Conservation (phyloP, 2,888 invertebrate genomes). For the Apamea sordens region DNA sequence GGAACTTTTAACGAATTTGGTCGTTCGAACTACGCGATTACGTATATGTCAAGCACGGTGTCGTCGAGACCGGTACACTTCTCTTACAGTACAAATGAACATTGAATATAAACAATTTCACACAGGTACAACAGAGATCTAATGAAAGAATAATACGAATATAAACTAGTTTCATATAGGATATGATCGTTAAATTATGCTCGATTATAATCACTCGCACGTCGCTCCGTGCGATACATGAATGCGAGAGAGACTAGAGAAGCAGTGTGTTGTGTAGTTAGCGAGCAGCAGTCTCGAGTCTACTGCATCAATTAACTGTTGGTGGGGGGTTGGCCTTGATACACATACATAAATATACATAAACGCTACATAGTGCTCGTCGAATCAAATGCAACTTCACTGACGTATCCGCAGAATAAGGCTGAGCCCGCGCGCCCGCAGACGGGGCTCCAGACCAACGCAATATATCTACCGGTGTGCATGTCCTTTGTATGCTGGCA, state of each 20-base stretch:
- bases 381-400: slow-evolving; percentile 80
- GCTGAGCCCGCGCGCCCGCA: slow-evolving; percentile 52
- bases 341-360: slow-evolving; percentile 76
- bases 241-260: slow-evolving; percentile 90
- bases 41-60: slow-evolving; percentile 82
- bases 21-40: slow-evolving; percentile 84
- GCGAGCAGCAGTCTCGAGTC: slow-evolving; percentile 86
- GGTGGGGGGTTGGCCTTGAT: slow-evolving; percentile 84
- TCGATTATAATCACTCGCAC: slow-evolving; percentile 85
- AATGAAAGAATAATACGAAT: slow-evolving; percentile 90
- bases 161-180: slow-evolving; percentile 88
- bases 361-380: slow-evolving; percentile 74
- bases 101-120: slow-evolving; percentile 87
- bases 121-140: slow-evolving; percentile 91
- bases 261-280: slow-evolving; percentile 85
- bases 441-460: slow-evolving; percentile 43
- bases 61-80: slow-evolving; percentile 82
- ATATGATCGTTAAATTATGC: slow-evolving; percentile 89
- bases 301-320: slow-evolving; percentile 90
- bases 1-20: slow-evolving; percentile 84
- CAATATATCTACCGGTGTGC: slow-evolving; percentile 55
- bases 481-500: slow-evolving; percentile 65
- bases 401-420: slow-evolving; percentile 69
- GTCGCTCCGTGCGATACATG: slow-evolving; percentile 80
- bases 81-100: slow-evolving; percentile 86